A percentile compares a stretch with the other conserved stretches of the same genome.
Conservation (phyloP, 2,113 vertebrate species). For the Rhombomys opimus region DNA sequence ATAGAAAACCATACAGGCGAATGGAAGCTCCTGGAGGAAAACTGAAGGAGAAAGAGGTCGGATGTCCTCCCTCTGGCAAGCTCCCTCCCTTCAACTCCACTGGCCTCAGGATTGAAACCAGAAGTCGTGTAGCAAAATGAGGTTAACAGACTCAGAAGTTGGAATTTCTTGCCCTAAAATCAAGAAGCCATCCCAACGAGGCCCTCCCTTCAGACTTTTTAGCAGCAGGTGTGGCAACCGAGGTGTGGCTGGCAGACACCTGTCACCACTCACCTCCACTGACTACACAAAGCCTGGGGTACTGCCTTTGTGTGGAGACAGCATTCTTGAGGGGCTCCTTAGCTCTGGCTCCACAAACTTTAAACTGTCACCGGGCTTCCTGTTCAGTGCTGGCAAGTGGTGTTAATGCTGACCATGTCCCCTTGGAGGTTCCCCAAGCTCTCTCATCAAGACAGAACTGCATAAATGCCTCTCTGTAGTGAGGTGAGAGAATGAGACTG, state of each 20-base stretch:
- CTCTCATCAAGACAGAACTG: not conserved
- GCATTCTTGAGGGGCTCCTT: not conserved
- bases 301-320: not conserved
- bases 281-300: not conserved
- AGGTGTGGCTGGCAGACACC: not conserved
- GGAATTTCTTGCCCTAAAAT: not conserved
- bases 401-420: not conserved
- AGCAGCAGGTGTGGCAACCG: not conserved
- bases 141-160: not conserved
- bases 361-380: not conserved
- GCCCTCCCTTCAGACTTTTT: not conserved
- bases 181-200: not conserved
- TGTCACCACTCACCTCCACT: not conserved
- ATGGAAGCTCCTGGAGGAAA: not conserved
- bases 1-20: not conserved
- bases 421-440: not conserved
- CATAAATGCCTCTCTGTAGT: not conserved
- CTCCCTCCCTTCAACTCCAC: not conserved
- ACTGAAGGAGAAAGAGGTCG: not conserved
- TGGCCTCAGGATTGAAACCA: conserved; percentile 35
- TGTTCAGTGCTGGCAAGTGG: not conserved
- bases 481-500: not conserved
- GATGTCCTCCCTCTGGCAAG: not conserved
- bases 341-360: not conserved
- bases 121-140: not conserved